These are phyloP conservation scores for Craterocephalus amniculus DNA, from an alignment of 2,797 vertebrate species.

Conservation along the genomic window DNA sequence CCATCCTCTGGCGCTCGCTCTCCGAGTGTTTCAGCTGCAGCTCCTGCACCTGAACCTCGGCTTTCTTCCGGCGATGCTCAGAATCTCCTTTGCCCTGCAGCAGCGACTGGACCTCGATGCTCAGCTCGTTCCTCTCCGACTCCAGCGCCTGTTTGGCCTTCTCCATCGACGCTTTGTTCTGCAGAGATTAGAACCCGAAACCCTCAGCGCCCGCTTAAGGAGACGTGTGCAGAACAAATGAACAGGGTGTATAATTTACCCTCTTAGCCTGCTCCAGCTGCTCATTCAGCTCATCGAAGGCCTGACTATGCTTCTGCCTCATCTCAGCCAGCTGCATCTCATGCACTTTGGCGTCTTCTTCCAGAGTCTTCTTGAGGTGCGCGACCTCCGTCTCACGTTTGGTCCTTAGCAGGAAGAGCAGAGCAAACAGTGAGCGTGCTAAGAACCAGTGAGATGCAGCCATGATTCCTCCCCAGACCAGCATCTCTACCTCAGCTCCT, in stretches of 20 bases:
- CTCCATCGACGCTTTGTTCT: slow-evolving; percentile 96
- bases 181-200: not conserved
- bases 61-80: slow-evolving; percentile 94
- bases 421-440: not conserved
- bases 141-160: slow-evolving; percentile 96
- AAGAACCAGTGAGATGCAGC: not conserved
- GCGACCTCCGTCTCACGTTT: slow-evolving; percentile 96
- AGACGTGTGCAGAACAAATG: not conserved
- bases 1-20: slow-evolving; percentile 87
- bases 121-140: slow-evolving; percentile 90
- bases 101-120: slow-evolving; percentile 92
- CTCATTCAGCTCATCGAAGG: slow-evolving; percentile 94
- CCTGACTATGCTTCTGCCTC: slow-evolving; percentile 94
- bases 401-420: slow-evolving; percentile 69
- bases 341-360: slow-evolving; percentile 91
- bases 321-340: slow-evolving; percentile 92
- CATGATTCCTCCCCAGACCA: too few relatives aligned
- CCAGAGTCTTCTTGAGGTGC: slow-evolving; percentile 91
- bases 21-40: slow-evolving; percentile 91
- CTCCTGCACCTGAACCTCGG: slow-evolving; percentile 90
- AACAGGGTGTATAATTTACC: slow-evolving; percentile 70
- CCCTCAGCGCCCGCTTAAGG: not conserved
- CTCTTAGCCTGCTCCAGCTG: slow-evolving; percentile 97
- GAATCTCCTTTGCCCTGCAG: slow-evolving; percentile 92
- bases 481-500: slow-evolving; percentile 88